These are phyloP conservation scores for Tethya wilhelma DNA, from an alignment of 37 sponge, comb jelly and placozoan species.

Conservation along the genomic window DNA sequence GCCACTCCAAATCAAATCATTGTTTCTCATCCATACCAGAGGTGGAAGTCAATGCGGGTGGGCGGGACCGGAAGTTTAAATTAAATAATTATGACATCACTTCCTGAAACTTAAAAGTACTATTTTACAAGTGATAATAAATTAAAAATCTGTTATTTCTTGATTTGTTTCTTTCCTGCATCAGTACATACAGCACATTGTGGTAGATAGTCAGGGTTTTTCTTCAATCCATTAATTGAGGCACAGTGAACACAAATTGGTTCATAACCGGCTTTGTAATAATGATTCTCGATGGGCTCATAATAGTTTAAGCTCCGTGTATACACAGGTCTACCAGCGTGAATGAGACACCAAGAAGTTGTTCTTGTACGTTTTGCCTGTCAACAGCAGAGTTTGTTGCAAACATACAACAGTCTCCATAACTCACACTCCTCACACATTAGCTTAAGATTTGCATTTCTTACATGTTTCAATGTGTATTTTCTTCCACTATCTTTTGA, in stretches of 20 bases:
- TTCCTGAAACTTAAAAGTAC: not conserved
- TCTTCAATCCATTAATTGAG: not conserved
- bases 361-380: not conserved
- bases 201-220: not conserved
- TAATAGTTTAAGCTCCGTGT: not conserved
- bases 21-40: too few species aligned
- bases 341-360: not conserved
- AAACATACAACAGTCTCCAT: not conserved
- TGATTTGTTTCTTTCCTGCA: not conserved
- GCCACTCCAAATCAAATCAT: slow-evolving; percentile 1
- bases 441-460: not conserved
- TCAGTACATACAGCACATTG: not conserved
- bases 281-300: not conserved
- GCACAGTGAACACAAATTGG: not conserved
- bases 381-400: not conserved
- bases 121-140: not conserved
- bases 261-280: not conserved
- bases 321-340: not conserved
- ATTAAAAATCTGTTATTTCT: not conserved
- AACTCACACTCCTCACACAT: not conserved
- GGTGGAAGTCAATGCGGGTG: not conserved
- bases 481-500: not conserved
- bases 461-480: not conserved
- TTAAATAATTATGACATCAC: slow-evolving; percentile 1
- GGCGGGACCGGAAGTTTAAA: not conserved